Evolutionary conservation across 2,797 vertebrate species (phyloP).

Genomic region (Bothrops alternatus): DNA sequence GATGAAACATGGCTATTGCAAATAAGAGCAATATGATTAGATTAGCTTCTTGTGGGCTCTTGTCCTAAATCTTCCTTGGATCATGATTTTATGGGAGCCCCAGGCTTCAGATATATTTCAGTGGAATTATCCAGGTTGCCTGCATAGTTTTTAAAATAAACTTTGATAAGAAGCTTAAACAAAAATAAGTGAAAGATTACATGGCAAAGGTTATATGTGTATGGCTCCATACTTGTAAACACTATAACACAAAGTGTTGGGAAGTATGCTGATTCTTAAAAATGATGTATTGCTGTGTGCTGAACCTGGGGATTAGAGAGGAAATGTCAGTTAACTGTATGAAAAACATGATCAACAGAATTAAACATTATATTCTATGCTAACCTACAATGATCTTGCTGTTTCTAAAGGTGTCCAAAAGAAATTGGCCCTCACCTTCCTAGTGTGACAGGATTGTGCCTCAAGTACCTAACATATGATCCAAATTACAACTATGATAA

Average conservation of each 20-base stretch:
- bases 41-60: not conserved
- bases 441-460: slow-evolving; percentile 82
- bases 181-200: not conserved
- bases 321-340: not conserved
- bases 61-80: not conserved
- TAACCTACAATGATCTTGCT: slow-evolving; percentile 21
- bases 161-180: not conserved
- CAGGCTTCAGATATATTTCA: not conserved
- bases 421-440: slow-evolving; percentile 85
- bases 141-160: not conserved
- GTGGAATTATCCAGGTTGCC: not conserved
- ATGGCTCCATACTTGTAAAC: not conserved
- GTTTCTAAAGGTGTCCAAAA: slow-evolving; percentile 77
- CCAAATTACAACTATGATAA: slow-evolving; percentile 93
- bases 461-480: slow-evolving; percentile 89
- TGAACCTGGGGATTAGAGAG: not conserved
- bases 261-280: not conserved
- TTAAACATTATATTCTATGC: not conserved
- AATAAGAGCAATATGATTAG: not conserved
- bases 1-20: not conserved
- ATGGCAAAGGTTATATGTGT: not conserved
- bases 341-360: slow-evolving; percentile 24
- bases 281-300: not conserved
- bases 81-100: not conserved
- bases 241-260: not conserved